Percentiles rank a stretch among this genome's conserved stretches.
These are phyloP conservation scores for Eptesicus fuscus DNA, from an alignment of 2,113 vertebrate species.

Conservation along the genomic window DNA sequence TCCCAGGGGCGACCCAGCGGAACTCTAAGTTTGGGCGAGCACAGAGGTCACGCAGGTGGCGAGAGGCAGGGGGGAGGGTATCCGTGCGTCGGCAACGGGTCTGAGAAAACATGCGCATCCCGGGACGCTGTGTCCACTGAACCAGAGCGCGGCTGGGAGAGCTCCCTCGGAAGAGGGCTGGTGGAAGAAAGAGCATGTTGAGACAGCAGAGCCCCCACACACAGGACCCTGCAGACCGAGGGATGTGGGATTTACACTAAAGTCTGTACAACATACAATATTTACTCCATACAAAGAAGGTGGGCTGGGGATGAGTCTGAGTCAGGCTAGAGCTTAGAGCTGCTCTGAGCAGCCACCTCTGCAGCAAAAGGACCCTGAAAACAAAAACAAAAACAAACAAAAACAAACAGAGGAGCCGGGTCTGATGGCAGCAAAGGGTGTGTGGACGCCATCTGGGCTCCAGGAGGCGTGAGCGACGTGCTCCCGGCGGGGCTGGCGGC, in stretches of 20 bases:
- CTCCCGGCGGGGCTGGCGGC: neutral
- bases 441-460: neutral
- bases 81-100: neutral
- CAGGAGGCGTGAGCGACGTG: neutral
- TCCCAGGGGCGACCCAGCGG: no score
- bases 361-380: neutral
- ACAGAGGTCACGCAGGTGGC: neutral
- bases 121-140: neutral
- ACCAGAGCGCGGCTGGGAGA: neutral
- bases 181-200: neutral
- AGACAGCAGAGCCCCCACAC: fast-evolving
- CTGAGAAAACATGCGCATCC: no score
- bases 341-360: neutral
- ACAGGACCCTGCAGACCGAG: fast-evolving
- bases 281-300: neutral
- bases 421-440: neutral
- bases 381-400: no score
- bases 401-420: neutral
- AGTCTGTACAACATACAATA: neutral
- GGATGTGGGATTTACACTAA: fast-evolving
- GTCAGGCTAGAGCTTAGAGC: neutral
- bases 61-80: neutral
- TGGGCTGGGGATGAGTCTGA: no score
- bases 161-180: no score
- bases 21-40: neutral